Evolutionary conservation across 2,113 vertebrate genomes (phyloP).

Genomic region (Excalfactoria chinensis): DNA sequence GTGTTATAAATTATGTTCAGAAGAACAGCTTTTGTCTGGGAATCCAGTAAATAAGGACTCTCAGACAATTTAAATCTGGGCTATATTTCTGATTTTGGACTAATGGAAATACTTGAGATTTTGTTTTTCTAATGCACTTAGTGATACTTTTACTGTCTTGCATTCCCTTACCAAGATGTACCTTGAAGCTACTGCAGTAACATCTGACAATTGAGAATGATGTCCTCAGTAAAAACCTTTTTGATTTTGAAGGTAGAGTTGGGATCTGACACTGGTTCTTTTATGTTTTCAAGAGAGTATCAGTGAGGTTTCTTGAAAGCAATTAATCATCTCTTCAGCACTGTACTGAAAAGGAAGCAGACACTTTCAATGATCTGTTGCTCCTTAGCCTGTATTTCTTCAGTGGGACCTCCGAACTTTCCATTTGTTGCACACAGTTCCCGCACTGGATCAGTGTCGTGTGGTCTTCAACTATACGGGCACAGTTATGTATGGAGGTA

Average conservation of each 20-base stretch:
- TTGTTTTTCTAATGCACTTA: background rate
- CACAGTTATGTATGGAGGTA: constrained; percentile 99
- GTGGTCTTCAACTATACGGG: constrained; percentile 99
- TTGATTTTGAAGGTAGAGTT: background rate
- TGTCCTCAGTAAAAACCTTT: background rate
- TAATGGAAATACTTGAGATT: background rate
- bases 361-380: background rate
- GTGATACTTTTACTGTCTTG: background rate
- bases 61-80: background rate
- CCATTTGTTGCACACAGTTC: constrained; percentile 96
- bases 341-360: background rate
- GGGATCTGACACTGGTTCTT: background rate
- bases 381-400: constrained; percentile 78
- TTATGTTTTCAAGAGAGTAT: background rate
- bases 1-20: background rate
- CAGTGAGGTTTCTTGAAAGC: accelerated
- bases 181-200: background rate
- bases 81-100: background rate
- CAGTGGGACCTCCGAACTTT: constrained; percentile 98
- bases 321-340: background rate
- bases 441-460: constrained; percentile 97
- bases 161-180: background rate
- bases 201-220: background rate
- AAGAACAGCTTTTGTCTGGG: background rate
- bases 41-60: background rate